A percentile compares a stretch with the other conserved stretches of the same genome.
Conservation (phyloP, 2,797 vertebrate genomes). For the Bucorvus abyssinicus region DNA sequence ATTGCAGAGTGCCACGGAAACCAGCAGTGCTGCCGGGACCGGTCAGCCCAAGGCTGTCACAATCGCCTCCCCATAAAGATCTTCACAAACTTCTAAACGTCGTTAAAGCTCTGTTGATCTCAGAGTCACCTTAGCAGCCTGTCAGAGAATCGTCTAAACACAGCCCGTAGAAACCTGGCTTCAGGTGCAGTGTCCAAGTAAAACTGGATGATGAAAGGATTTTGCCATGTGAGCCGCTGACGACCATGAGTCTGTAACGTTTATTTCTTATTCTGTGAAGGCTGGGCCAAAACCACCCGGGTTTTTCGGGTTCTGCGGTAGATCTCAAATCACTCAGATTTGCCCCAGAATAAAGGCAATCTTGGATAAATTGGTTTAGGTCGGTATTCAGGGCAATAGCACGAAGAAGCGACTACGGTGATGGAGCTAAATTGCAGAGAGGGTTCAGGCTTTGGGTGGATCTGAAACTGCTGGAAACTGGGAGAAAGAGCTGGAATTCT, state of each 20-base stretch:
- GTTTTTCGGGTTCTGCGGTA: background rate
- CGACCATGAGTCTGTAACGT: background rate
- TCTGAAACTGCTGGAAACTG: background rate
- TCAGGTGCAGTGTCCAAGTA: background rate
- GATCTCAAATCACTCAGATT: background rate
- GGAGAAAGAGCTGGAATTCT: background rate
- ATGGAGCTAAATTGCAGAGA: background rate
- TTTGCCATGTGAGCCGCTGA: background rate
- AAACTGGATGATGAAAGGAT: background rate
- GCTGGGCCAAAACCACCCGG: background rate
- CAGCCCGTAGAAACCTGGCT: background rate
- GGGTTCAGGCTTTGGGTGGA: background rate
- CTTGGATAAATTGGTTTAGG: background rate
- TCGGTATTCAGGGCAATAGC: background rate
- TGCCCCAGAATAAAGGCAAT: background rate
- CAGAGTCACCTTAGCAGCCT: background rate
- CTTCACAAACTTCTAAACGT: background rate
- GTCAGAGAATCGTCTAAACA: background rate
- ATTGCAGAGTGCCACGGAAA: background rate
- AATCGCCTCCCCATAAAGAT: background rate
- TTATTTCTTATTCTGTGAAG: background rate
- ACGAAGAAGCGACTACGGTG: accelerated
- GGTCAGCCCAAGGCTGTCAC: background rate
- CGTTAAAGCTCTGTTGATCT: background rate
- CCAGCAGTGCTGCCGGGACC: background rate